Base-by-base conservation (phyloP, 2,888 invertebrate genomes). In the Eulithis prunata region DNA sequence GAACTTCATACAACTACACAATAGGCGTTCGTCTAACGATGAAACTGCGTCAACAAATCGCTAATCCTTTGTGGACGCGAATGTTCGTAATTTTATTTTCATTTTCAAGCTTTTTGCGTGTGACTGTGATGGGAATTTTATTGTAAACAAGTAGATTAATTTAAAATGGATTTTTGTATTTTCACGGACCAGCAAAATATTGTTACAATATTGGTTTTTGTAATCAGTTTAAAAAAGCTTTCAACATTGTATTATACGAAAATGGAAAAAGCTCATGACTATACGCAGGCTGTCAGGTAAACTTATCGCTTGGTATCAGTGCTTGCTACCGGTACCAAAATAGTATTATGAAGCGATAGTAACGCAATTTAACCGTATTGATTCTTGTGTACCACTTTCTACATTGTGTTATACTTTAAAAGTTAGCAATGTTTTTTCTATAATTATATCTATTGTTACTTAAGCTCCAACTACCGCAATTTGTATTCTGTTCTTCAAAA, bases 11-110 rank as follows among this genome's bases (percentile, higher is more conserved):
- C 21, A 21, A 47, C 56, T 54, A 66, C 68, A 71, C 68, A 71
- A 71, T 65, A 66, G 62, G 55, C 64, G 56, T 70, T 68, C 63
- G 63, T 70, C 66, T 64, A 67, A 68, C 45, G 32, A 7, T 45
- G 51, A 36, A 12, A 51, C 38, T 14, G 38, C 66, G 64, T 63
- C 66, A 70, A 67, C 60, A 63, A 59, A 58, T 58, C 57, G 46
- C 60, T 69, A 55, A 68, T 66, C 68, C 68, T 66, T 69, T 69
- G 68, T 68, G 59, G 38, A 49, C 66, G 57, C 49, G 36, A 55
- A 46, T 62, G 63, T 64, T 45, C 43, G 21, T 53, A 55, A 21
- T 61, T 62, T 62, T 56, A 21, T 54, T 56, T 60, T 51, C 47
- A 12, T 21, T 53, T 41, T 47, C n/a, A 49, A 47, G 45, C n/a